Base-by-base conservation (phyloP, 2,113 vertebrate genomes). In the Phyllostomus hastatus region DNA sequence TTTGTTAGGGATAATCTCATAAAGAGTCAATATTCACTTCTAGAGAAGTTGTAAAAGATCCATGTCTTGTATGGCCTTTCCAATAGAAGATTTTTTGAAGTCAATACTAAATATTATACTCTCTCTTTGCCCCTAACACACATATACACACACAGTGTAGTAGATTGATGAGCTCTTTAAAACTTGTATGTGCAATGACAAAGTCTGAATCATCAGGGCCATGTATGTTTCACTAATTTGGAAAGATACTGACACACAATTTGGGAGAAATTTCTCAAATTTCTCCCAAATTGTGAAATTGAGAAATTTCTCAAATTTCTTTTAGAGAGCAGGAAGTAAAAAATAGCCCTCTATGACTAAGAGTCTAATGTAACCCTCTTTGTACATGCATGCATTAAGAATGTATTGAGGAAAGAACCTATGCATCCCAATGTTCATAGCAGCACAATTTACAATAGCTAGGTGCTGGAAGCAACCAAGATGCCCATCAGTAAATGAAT, bases 291-390 rank as follows among this genome's bases (percentile, higher is more conserved):
- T n/a, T n/a, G n/a, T n/a, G n/a, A n/a, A n/a, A n/a, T n/a, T n/a
- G n/a, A n/a, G n/a, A n/a, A n/a, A n/a, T n/a, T n/a, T n/a, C n/a
- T 95, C 43, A 22, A 88, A 14, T 94, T 93, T 52, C 11, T 84
- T 54, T 50, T 69, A 80, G 70, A 61, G 4, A 43, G 6, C 35
- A 75, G 11, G 26, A 73, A 84, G 61, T 92, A 38, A 76, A 22
- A 66, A 90, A 1, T 15, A 90, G 19, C 1, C 6, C 7, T 64
- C 9, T 20, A 10, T 82, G 31, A 38, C 24, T 67, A 73, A 48
- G 24, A 66, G 31, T 59, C 33, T n/a, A 67, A 10, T 31, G 4
- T 57, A 33, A 15, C 3, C 12, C 17, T 88, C 16, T 59, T 64
- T 66, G 22, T 46, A 41, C 10, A 41, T 46, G 33, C 26, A 46